Evolutionary conservation across 2,113 vertebrate species (phyloP).

Genomic region (Anas platyrhynchos): DNA sequence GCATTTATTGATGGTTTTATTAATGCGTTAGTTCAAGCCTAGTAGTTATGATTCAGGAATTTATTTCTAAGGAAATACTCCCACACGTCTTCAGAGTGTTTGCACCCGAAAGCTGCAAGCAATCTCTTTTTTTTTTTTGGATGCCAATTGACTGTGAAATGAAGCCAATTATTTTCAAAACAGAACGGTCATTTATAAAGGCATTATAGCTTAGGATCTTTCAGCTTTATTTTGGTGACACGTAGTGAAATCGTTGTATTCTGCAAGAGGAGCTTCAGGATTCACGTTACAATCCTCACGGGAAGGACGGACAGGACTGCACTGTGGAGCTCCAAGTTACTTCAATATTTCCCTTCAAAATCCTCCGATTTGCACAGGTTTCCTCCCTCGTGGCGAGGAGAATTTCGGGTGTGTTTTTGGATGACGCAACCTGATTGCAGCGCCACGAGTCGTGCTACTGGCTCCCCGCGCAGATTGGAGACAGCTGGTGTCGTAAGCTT

Average conservation of each 20-base stretch:
- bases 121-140: not conserved
- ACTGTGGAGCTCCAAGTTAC: not conserved
- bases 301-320: not conserved
- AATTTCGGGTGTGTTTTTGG: accelerated
- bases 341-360: not conserved
- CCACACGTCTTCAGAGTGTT: not conserved
- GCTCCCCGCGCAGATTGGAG: not conserved
- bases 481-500: not conserved
- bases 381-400: not conserved
- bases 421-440: not conserved
- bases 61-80: constrained; percentile 29
- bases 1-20: not conserved
- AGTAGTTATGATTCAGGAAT: not conserved
- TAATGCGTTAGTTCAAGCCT: not conserved
- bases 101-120: not conserved
- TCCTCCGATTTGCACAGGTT: not conserved
- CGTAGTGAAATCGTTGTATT: accelerated
- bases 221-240: not conserved
- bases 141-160: constrained; percentile 17
- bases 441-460: not conserved
- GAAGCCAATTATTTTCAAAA: constrained; percentile 9
- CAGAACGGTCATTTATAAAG: not conserved
- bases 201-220: accelerated
- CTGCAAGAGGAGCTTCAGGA: not conserved
- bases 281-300: not conserved